Evolutionary conservation across 2,113 vertebrate species (phyloP).

Genomic region (Dryoscopus gambensis): DNA sequence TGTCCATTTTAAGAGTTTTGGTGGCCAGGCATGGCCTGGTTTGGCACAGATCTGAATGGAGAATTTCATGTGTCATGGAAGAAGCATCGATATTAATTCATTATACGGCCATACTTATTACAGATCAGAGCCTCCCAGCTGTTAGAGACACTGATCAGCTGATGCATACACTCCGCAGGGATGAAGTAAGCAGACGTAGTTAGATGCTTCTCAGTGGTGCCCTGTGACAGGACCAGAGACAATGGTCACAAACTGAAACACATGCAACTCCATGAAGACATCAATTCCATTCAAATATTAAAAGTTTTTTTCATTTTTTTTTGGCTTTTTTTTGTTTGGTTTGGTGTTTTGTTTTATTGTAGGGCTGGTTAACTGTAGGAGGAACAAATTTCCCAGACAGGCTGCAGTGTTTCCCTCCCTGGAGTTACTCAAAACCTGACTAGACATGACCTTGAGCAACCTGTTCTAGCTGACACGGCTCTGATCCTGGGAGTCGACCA

Average conservation of each 20-base stretch:
- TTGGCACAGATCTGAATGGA: not conserved
- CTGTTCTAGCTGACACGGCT: not conserved
- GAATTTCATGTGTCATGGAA: not conserved
- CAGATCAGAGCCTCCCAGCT: not conserved
- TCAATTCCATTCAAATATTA: not conserved
- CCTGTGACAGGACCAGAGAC: not conserved
- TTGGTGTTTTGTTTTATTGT: not conserved
- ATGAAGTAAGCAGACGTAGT: not conserved
- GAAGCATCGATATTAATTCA: not conserved
- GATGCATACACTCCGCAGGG: accelerated
- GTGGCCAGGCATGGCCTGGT: not conserved
- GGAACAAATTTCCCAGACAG: not conserved
- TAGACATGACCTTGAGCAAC: not conserved
- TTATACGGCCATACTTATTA: not conserved
- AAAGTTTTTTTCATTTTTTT: not conserved
- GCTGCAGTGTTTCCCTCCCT: not conserved
- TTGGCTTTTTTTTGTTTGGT: not conserved
- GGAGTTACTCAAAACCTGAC: not conserved
- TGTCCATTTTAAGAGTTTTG: not conserved
- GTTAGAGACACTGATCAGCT: not conserved
- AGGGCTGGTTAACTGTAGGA: not conserved
- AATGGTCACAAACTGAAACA: not conserved
- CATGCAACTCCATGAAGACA: not conserved
- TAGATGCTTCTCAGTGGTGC: not conserved
- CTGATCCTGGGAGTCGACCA: not conserved